Evolutionary conservation across 1,140 invertebrate genomes (phyloP), one percentile per base, ranked within the genome.

Genomic region (Brachionus manjavacas): DNA sequence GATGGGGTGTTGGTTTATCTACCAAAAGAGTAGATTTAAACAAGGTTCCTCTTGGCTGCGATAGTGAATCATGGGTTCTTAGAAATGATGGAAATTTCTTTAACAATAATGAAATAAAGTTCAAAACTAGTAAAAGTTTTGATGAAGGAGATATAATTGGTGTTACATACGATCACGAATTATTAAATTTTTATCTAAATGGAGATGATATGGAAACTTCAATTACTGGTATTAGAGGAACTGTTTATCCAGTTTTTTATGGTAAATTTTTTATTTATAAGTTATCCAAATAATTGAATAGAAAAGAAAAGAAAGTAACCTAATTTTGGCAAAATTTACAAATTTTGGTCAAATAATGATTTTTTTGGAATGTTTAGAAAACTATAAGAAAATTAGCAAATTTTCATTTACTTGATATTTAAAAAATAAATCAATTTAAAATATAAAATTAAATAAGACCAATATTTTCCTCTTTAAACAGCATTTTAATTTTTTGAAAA

Each of bases 121-220:
- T 93, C 92, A 88, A 94, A 93, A 88, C 89, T 94, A 83, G 87
- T 89, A 55, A 89, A 91, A 23, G 41, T 86, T 35, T 85, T 14
- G 93, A 95, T 88, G 97, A 99, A 91, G 96, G 97, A 74, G 97
- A 99, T 89, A 93, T 96, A 84, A 92, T 99, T 93, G 94, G 97
- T 68, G 90, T 99, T 20, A 93, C 94, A 3, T 99, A 95, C 89
- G 97, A 99, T 89, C 97, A 99, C 89, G 93, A 98, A 80, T 95
- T 98, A 88, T 90, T 99, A 39, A 97, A 96, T 89, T 98, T 99
- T 90, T 98, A 93, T 89, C 89, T 97, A 20, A 99, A 98, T 91
- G 96, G 96, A 4, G 93, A 96, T 86, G 92, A 92, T 86, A 93
- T 95, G n/a, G 91, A 97, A 9, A 92, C 92, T 84, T 55, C 83